These are phyloP conservation scores for Petrocephalus zakoni DNA, from an alignment of 2,113 vertebrate genomes.

Conservation along the genomic window DNA sequence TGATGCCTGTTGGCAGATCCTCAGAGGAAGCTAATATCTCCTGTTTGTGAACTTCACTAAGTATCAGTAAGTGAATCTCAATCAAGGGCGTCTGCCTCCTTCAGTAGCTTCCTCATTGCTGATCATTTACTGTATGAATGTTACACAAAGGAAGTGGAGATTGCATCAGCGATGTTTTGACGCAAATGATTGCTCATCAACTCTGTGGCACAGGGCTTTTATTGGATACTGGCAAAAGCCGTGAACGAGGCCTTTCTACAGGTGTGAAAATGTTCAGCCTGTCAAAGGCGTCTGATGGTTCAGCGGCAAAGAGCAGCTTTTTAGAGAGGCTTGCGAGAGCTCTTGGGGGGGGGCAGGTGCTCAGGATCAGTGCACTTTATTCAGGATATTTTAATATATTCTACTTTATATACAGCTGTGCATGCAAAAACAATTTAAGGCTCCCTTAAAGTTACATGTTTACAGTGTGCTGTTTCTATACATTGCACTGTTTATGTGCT, in stretches of 20 bases:
- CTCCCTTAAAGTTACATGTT: neutral
- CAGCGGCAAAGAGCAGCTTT: neutral
- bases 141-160: conserved; percentile 6
- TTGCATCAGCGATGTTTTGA: neutral
- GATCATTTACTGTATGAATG: neutral
- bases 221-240: neutral
- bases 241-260: neutral
- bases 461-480: neutral
- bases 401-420: neutral
- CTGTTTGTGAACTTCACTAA: neutral
- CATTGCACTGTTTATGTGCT: neutral
- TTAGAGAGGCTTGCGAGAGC: neutral
- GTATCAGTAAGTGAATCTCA: neutral
- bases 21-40: neutral
- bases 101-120: neutral
- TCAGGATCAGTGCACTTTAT: neutral
- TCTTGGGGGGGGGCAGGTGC: neutral
- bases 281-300: neutral
- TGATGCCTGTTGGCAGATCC: neutral
- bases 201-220: neutral
- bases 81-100: neutral
- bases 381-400: neutral
- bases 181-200: neutral
- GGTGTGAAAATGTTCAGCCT: neutral
- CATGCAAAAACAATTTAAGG: neutral